Evolutionary conservation across 1,140 invertebrate genomes (phyloP), one percentile per base, ranked within the genome.

Genomic region (Batillaria attramentaria): DNA sequence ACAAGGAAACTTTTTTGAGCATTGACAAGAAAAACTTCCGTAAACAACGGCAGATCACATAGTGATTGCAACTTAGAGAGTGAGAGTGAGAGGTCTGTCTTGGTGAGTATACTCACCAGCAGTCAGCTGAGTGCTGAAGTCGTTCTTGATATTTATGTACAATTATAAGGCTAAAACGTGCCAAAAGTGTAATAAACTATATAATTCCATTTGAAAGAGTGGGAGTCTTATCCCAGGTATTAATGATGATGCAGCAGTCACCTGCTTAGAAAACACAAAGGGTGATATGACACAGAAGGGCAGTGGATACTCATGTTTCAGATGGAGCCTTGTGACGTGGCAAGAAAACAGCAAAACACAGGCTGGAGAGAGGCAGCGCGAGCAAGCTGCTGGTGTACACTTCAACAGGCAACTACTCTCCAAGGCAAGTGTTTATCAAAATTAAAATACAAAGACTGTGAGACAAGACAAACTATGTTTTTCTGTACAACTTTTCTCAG

Each of bases 301-400:
- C 28, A 43, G 33, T 57, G 0, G 28, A n/a, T n/a, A 24, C 24
- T 24, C 28, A 39, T 66, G 28, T 54, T 75, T 37, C 31, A 85
- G 84, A 41, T 79, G 76, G 72, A 57, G 77, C 0, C 78, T 87
- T 50, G 46, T 76, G 0, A 82, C 46, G 43, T 87, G 86, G 86
- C 37, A 50, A 39, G 60, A 82, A 31, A 83, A 83, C 78, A 79
- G 81, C 33, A 46, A 54, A 24, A 65, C 72, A 35, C 74, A 81
- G 35, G 73, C 77, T 35, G 43, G 43, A 18, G 83, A 85, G n/a
- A 79, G 77, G 65, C 57, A 76, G 2, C 62, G 72, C 5, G 78
- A 85, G 39, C 46, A 70, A 50, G 62, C 70, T 18, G 86, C 86
- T 35, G 60, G 78, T 10, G 57, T 78, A 33, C 81, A 87, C 62